Conservation (phyloP, 2,888 invertebrate species). For the Abrostola tripartita region DNA sequence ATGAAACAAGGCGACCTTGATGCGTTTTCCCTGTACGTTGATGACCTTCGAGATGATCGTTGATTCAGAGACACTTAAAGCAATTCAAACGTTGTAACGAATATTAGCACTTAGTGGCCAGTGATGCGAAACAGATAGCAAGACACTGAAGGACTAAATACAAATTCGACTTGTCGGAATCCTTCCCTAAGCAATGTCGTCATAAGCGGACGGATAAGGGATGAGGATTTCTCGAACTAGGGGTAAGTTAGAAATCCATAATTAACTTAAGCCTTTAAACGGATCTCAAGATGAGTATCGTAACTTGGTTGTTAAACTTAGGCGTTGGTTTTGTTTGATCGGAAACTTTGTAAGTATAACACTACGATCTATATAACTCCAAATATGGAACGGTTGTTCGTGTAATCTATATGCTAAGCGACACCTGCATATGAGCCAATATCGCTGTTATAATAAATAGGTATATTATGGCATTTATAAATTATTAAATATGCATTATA, state of each 20-base stretch:
- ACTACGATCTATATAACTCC: too few relatives aligned
- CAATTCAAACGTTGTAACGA: slow-evolving; percentile 25
- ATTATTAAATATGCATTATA: too few relatives aligned
- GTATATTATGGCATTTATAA: too few relatives aligned
- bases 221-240: slow-evolving; percentile 16
- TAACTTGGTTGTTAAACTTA: neutral
- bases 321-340: neutral
- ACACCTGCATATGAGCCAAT: too few relatives aligned
- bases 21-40: slow-evolving; percentile 60
- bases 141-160: slow-evolving; percentile 12
- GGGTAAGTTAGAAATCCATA: neutral
- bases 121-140: slow-evolving; percentile 21
- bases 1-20: slow-evolving; percentile 60
- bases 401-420: too few relatives aligned
- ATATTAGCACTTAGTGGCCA: slow-evolving; percentile 18
- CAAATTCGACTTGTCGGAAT: slow-evolving; percentile 26
- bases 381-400: too few relatives aligned
- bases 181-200: slow-evolving; percentile 17
- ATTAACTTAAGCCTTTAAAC: neutral
- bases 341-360: too few relatives aligned
- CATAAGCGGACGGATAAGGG: slow-evolving; percentile 4
- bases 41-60: slow-evolving; percentile 62
- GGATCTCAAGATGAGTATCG: neutral
- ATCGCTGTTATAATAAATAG: too few relatives aligned
- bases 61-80: slow-evolving; percentile 46